Evolutionary conservation across 2,113 vertebrate genomes (phyloP), one percentile per base, ranked within the genome.

Genomic region (Campylomormyrus numenius): DNA sequence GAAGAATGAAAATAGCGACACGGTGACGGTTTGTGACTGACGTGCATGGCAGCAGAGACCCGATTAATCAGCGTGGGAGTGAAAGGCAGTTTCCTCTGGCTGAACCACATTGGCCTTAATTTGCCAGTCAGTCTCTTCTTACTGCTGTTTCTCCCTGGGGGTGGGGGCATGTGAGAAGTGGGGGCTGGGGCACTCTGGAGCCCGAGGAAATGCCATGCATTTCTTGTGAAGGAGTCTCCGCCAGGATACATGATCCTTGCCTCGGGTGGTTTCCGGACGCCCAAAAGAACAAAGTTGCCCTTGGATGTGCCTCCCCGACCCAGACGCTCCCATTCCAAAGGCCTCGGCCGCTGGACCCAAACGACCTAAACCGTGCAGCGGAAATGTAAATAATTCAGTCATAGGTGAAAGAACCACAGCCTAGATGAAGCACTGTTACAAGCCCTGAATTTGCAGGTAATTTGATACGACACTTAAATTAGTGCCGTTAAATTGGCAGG

Each of bases 341-440:
- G 45, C 83, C 83, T 46, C 3, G 83, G 45, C 83, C 6, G 83
- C 45, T 48, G 39, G 83, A 46, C 83, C 17, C 39, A 85, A 46
- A 46, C 17, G 83, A 85, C 39, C 39, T 24, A 48, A 85, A 85
- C 42, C 10, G 83, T 85, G 21, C 45, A 10, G 42, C 42, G 45
- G 42, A 80, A 80, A 80, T 80, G 74, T 80, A 80, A 80, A 80
- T 80, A 80, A 80, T 80, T 80, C 8, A 46, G 83, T 85, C 45
- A 48, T 45, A n/a, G 42, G 83, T 48, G 83, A 39, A 7, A 85
- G 83, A 85, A n/a, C 9, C 19, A 21, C 83, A 48, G 83, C 83
- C 35, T 42, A 80, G 74, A 80, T 39, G 74, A 42, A 42, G 83
- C 45, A 42, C 45, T 48, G 42, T 24, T 85, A 48, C 45, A 48